phyloP scores from a whole-genome alignment of 2,888 invertebrate genomes.

The Melanotus villosus region DNA sequence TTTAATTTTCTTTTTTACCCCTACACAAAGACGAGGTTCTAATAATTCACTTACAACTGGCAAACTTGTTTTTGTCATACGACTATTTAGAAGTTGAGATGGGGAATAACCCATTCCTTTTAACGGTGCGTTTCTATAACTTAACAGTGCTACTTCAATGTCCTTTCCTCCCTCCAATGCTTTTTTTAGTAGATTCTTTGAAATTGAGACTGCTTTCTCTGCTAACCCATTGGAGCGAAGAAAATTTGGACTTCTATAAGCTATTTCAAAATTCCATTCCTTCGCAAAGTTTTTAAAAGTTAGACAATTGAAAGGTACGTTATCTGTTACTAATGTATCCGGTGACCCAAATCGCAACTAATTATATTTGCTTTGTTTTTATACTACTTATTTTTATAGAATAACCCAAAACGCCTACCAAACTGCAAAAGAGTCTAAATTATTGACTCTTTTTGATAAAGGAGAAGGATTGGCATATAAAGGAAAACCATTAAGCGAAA shows the following conservation, averaged over 20 bases:
- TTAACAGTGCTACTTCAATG: too few relatives aligned
- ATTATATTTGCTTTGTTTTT: neutral
- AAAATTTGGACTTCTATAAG: constrained; percentile 45
- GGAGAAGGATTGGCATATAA: too few relatives aligned
- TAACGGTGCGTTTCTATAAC: too few relatives aligned
- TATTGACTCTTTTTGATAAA: too few relatives aligned
- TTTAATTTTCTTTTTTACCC: too few relatives aligned
- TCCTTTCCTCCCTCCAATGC: neutral
- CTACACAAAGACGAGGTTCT: too few relatives aligned
- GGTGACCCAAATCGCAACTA: constrained; percentile 31
- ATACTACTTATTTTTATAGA: neutral
- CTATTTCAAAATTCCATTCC: constrained; percentile 45
- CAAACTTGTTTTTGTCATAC: too few relatives aligned
- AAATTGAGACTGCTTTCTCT: constrained; percentile 35
- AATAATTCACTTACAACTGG: too few relatives aligned
- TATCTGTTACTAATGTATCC: constrained; percentile 43
- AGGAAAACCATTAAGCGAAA: too few relatives aligned
- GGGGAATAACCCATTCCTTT: too few relatives aligned
- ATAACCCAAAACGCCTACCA: constrained; percentile 35
- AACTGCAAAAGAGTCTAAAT: constrained; percentile 35
- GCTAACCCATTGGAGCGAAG: constrained; percentile 48
- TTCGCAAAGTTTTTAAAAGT: constrained; percentile 43
- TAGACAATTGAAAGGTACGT: constrained; percentile 42
- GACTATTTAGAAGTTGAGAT: too few relatives aligned
- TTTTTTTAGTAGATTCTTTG: too few relatives aligned